phyloP scores from a whole-genome alignment of 1,140 invertebrate genomes.

The Philotrypesis tridentata region DNA sequence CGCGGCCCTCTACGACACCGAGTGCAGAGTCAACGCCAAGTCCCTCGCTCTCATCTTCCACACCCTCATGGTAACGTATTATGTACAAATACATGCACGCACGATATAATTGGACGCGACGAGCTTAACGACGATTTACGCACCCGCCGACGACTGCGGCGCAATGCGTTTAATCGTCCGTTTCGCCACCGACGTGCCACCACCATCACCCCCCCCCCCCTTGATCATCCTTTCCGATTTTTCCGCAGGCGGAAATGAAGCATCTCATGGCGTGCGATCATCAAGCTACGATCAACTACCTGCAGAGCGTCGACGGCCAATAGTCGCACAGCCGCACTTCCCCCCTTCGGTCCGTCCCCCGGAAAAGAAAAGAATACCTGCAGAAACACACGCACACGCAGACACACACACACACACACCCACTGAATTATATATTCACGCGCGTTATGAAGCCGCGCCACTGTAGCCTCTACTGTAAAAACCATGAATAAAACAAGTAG shows the following conservation, averaged over 20 bases:
- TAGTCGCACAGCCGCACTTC: not conserved
- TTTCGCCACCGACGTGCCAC: not conserved
- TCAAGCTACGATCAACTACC: constrained; percentile 33
- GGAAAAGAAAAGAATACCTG: not conserved
- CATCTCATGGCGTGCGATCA: constrained; percentile 43
- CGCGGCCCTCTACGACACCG: constrained; percentile 18
- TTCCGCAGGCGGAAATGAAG: constrained; percentile 40
- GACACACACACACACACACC: not conserved
- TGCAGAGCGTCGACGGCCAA: constrained; percentile 28
- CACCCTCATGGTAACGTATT: constrained; percentile 44
- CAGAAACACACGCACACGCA: too few species aligned
- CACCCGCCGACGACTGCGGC: too few species aligned
- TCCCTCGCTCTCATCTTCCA: constrained; percentile 33
- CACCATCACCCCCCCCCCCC: too few species aligned
- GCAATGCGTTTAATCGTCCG: not conserved
- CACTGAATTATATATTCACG: not conserved
- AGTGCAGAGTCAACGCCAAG: constrained; percentile 32
- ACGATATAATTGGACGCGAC: too few species aligned
- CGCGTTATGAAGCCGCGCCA: not conserved
- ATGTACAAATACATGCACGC: too few species aligned
- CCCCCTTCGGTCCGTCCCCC: not conserved
- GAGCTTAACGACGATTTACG: not conserved
- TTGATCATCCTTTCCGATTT: too few species aligned
- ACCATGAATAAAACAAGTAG: not conserved
- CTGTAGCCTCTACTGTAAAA: not conserved